These are phyloP conservation scores for Drosophila melanogaster DNA, from an alignment of 1,140 invertebrate genomes.

Conservation along the genomic window DNA sequence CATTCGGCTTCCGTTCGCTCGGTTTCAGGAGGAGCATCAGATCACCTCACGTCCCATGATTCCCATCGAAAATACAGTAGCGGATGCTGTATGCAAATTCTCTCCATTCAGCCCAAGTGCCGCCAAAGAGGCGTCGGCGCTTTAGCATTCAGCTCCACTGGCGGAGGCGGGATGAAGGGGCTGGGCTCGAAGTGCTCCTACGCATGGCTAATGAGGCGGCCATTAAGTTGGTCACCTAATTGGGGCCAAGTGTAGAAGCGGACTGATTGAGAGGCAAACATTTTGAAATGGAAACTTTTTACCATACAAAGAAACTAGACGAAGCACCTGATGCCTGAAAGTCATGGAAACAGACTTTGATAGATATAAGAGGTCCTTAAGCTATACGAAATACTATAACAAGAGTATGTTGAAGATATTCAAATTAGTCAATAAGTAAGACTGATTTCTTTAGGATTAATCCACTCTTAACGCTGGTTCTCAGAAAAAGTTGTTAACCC, in stretches of 20 bases:
- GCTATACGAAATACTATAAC: too few relatives aligned
- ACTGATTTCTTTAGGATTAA: too few relatives aligned
- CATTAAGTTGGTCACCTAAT: constrained; percentile 72
- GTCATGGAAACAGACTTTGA: too few relatives aligned
- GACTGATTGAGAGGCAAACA: constrained; percentile 47
- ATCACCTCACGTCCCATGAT: constrained; percentile 50
- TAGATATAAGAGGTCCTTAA: not conserved
- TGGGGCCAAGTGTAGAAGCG: constrained; percentile 64
- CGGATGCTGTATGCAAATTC: constrained; percentile 82
- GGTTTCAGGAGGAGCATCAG: constrained; percentile 10
- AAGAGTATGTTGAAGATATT: too few relatives aligned
- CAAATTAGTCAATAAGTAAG: too few relatives aligned
- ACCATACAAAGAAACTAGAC: not conserved
- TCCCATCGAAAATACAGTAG: constrained; percentile 68
- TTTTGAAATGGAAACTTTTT: constrained; percentile 53
- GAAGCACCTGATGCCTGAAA: not conserved
- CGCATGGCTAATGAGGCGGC: constrained; percentile 75
- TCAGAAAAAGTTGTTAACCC: too few relatives aligned
- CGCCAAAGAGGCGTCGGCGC: constrained; percentile 63
- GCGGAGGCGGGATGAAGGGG: constrained; percentile 22
- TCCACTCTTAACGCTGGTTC: too few relatives aligned
- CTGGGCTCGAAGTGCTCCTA: constrained; percentile 71
- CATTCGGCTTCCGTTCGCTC: constrained; percentile 57
- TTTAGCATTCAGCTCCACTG: constrained; percentile 59
- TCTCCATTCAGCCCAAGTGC: constrained; percentile 55